Conservation (phyloP, 2,113 vertebrate species). For the Ginglymostoma cirratum region DNA sequence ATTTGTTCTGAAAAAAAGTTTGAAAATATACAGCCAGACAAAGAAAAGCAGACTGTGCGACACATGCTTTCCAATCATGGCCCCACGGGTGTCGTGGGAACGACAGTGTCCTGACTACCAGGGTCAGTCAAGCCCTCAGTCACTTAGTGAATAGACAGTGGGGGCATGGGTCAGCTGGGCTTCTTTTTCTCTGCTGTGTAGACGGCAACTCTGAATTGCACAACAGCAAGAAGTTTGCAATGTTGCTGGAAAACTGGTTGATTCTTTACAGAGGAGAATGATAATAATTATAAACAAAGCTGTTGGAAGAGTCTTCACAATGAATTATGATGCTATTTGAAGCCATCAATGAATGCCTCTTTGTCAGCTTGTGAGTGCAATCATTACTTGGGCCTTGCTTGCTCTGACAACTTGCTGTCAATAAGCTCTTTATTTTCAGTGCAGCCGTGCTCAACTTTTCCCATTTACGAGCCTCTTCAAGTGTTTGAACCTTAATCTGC, state of each 20-base stretch:
- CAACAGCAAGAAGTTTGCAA: neutral
- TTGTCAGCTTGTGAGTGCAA: constrained; percentile 3
- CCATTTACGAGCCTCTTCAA: neutral
- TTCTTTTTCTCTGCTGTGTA: neutral
- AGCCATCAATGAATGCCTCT: constrained; percentile 8
- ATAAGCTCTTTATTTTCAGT: constrained; percentile 19
- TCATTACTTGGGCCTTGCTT: neutral
- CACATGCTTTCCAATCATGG: neutral
- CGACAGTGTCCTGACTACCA: neutral
- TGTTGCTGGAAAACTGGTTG: neutral
- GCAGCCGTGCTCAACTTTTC: neutral
- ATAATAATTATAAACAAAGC: neutral
- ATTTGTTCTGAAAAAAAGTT: neutral
- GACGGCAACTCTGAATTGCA: neutral
- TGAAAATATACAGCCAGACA: neutral
- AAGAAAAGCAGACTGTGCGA: neutral
- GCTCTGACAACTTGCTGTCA: neutral
- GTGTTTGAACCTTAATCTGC: neutral
- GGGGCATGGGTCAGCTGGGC: constrained; percentile 4
- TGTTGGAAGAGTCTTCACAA: neutral
- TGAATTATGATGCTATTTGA: constrained; percentile 30
- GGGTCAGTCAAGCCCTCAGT: constrained; percentile 24
- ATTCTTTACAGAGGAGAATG: constrained; percentile 1
- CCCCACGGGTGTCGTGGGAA: neutral
- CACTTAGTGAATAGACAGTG: neutral